Evolutionary conservation across 2,888 invertebrate genomes (phyloP).

Genomic region (Hypena proboscidalis): DNA sequence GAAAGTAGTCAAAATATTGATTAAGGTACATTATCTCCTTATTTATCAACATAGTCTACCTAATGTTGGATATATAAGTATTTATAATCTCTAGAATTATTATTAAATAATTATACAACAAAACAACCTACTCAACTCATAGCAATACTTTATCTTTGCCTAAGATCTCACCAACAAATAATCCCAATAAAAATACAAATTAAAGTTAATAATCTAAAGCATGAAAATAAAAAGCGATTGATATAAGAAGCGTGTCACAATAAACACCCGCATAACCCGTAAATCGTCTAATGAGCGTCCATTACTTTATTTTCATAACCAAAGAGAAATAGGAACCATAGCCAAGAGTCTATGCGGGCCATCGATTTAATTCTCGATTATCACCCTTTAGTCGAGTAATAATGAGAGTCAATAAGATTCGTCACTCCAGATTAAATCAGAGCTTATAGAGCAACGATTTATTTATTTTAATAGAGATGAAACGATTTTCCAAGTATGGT

Average conservation of each 20-base stretch:
- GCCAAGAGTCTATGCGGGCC: slow-evolving; percentile 69
- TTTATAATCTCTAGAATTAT: no score
- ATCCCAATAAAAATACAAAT: slow-evolving; percentile 30
- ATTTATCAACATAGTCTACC: background rate
- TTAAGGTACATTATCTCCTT: background rate
- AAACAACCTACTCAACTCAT: no score
- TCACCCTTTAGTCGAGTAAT: slow-evolving; percentile 74
- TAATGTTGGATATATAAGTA: no score
- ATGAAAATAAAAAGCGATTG: slow-evolving; percentile 48
- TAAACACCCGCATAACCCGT: slow-evolving; percentile 71
- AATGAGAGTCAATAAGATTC: slow-evolving; percentile 65
- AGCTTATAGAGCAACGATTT: slow-evolving; percentile 29
- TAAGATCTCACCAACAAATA: background rate
- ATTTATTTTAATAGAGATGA: slow-evolving; percentile 19
- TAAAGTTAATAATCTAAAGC: slow-evolving; percentile 36
- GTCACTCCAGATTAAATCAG: slow-evolving; percentile 50
- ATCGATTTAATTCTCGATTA: slow-evolving; percentile 73
- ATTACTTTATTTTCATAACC: slow-evolving; percentile 81
- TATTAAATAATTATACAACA: background rate
- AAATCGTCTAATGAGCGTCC: slow-evolving; percentile 72
- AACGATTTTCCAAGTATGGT: no score
- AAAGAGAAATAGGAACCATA: slow-evolving; percentile 56
- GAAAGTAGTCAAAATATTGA: background rate
- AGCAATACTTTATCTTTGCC: no score
- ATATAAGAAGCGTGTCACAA: slow-evolving; percentile 59